These are phyloP conservation scores for Berghia stephanieae DNA, from an alignment of 1,140 invertebrate species.

Conservation along the genomic window DNA sequence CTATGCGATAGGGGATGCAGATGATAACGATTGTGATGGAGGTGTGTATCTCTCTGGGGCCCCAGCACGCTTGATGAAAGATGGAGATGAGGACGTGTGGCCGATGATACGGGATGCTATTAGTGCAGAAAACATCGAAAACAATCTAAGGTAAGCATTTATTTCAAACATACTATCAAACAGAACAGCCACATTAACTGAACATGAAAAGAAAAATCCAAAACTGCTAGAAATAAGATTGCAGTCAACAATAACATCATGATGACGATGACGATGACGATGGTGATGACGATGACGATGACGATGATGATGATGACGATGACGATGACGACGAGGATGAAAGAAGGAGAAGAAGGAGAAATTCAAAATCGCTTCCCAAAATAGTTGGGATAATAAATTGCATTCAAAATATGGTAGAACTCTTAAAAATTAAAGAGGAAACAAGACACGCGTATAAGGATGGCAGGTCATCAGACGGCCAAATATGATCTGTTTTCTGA, in stretches of 20 bases:
- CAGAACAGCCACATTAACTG: conserved; percentile 12
- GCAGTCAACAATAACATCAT: conserved; percentile 51
- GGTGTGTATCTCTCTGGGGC: neutral
- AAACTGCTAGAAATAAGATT: no score
- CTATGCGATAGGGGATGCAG: conserved; percentile 9
- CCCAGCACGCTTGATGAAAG: neutral
- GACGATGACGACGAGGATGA: no score
- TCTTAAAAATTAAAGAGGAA: no score
- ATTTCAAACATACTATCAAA: neutral
- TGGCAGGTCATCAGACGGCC: no score
- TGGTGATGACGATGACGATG: conserved; percentile 43
- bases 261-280: conserved; percentile 45
- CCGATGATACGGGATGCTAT: conserved; percentile 13
- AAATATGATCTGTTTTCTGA: conserved; percentile 13
- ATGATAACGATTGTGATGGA: neutral
- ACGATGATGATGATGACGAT: no score
- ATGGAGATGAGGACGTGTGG: conserved; percentile 4
- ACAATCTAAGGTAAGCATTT: conserved; percentile 3
- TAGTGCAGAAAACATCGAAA: neutral
- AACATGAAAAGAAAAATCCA: no score
- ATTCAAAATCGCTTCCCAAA: no score
- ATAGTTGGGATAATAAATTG: conserved; percentile 36
- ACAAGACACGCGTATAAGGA: no score
- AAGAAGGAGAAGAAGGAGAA: no score
- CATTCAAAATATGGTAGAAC: no score